Conservation (phyloP, 2,888 invertebrate species). For the Copidosoma aretas region DNA sequence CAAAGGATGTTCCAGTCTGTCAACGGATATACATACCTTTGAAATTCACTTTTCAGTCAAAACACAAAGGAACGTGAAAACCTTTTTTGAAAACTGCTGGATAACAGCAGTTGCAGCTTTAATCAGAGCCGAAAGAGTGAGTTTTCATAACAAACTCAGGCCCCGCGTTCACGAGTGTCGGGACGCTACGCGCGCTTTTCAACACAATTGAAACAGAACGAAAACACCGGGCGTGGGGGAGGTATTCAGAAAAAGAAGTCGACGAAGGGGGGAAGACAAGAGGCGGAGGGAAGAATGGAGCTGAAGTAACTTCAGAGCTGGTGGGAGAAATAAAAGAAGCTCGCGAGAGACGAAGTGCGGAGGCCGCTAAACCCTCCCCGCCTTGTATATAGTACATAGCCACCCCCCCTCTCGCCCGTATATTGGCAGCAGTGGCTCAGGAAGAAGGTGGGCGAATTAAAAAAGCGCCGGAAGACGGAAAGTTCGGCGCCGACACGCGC, state of each 20-base stretch:
- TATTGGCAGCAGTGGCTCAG: neutral
- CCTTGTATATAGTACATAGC: too few relatives aligned
- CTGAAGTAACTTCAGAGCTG: constrained; percentile 24
- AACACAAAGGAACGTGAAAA: too few relatives aligned
- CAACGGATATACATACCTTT: too few relatives aligned
- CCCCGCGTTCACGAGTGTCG: neutral
- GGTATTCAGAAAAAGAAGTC: neutral
- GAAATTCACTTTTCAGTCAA: too few relatives aligned
- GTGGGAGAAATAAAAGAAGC: constrained; percentile 19
- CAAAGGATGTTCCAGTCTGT: too few relatives aligned
- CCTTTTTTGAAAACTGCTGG: too few relatives aligned
- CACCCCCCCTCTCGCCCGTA: neutral
- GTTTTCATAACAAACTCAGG: neutral
- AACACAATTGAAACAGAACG: constrained; percentile 23
- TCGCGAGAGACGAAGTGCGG: constrained; percentile 30
- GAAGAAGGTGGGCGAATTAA: constrained; percentile 10
- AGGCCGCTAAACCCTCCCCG: constrained; percentile 27
- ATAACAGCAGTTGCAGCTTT: neutral
- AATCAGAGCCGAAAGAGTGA: neutral
- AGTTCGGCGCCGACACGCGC: constrained; percentile 33
- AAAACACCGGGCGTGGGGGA: neutral
- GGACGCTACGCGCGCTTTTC: neutral
- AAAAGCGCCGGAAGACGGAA: constrained; percentile 14
- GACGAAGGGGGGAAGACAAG: neutral
- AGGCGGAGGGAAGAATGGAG: constrained; percentile 3